Evolutionary conservation across 2,113 vertebrate species (phyloP), one percentile per base, ranked within the genome.

Genomic region (Oenanthe melanoleuca): DNA sequence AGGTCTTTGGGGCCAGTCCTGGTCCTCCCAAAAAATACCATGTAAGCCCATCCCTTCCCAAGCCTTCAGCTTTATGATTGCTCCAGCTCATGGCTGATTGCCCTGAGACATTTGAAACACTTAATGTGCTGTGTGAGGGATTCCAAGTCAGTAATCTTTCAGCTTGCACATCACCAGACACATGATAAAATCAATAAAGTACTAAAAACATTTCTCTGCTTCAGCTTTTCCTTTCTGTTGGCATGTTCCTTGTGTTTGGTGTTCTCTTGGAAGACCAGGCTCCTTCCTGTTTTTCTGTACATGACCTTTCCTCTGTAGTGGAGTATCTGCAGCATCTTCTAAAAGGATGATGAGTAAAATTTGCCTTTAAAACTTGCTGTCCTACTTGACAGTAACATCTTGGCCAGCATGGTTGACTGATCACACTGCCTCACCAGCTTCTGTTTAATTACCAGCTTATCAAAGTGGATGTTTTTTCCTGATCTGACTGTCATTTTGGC

Each of bases 391-490:
- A 74, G 55, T 67, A 86, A 60, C 88, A 74, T 92, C 88, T 88
- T 93, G 91, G 69, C 77, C 72, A 47, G 69, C 72, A 81, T 59
- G 60, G 86, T 61, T 96, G 86, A 78, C 83, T 92, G 94, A 94
- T 86, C 83, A 60, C 37, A 14, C 49, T 86, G 83, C 83, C 60
- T 93, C 40, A 92, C 61, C 44, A 79, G 52, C 56, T 84, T 93
- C 92, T 94, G 69, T 95, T 97, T 96, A 95, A 92, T 97, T 95
- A 92, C 92, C 40, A 59, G 65, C 83, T 86, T 92, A 96, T 92
- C 94, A 88, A 92, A 95, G 80, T 56, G 49, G 60, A 64, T 89
- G 56, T 63, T 92, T 89, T 86, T 88, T 86, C 71, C 77, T 75
- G 64, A 88, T 88, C 60, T 72, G 66, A 77, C 82, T 92, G 92